These are phyloP conservation scores for Acestrorhynchus altus DNA, from an alignment of 2,797 vertebrate genomes.

Conservation along the genomic window DNA sequence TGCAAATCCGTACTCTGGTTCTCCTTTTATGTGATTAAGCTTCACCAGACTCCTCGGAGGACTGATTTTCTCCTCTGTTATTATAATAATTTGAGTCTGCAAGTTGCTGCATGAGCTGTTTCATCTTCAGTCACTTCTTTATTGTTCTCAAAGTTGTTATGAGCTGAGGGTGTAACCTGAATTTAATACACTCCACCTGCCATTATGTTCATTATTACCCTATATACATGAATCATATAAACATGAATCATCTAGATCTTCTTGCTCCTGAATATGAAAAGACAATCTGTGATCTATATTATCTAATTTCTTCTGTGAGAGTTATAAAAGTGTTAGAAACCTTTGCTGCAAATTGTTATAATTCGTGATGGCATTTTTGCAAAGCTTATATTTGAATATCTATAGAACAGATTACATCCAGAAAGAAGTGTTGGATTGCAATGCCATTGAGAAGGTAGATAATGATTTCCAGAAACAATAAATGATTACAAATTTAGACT, in stretches of 20 bases:
- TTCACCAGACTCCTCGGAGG: conserved; percentile 5
- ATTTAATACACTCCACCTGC: neutral
- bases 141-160: neutral
- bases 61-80: conserved; percentile 16
- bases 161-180: conserved; percentile 4
- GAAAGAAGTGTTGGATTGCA: too few species aligned
- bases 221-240: neutral
- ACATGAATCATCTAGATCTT: neutral
- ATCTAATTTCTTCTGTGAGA: neutral
- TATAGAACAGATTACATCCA: too few species aligned
- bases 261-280: neutral
- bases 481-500: too few species aligned
- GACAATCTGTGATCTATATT: neutral
- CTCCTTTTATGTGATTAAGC: conserved; percentile 21
- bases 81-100: conserved; percentile 22
- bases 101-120: conserved; percentile 15
- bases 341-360: neutral
- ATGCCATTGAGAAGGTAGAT: too few species aligned
- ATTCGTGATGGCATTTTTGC: too few species aligned
- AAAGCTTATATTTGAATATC: too few species aligned
- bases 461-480: too few species aligned
- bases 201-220: conserved; percentile 14
- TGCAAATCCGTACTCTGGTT: neutral
- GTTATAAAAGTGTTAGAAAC: neutral
- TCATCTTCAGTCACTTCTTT: conserved; percentile 4